Conservation (phyloP, 2,888 invertebrate species). For the Aricia artaxerxes region DNA sequence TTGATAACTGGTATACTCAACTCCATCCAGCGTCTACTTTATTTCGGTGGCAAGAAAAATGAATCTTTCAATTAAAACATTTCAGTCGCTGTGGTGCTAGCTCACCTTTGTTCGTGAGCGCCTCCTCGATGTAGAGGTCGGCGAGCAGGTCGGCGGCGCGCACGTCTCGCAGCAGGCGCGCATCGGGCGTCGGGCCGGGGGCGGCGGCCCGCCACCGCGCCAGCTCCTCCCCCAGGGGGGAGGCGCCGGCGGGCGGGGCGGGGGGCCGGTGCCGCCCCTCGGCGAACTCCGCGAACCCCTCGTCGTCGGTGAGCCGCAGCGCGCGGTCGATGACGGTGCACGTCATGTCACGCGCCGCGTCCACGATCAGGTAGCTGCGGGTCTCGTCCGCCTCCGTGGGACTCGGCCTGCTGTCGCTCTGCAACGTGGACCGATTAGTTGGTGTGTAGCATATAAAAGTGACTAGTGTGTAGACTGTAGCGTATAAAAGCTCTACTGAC, state of each 20-base stretch:
- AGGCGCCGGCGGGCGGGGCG: constrained; percentile 34
- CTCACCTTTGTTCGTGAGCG: constrained; percentile 68
- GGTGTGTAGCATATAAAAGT: not conserved
- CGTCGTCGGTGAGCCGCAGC: constrained; percentile 50
- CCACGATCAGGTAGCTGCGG: constrained; percentile 61
- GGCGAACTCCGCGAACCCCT: constrained; percentile 52
- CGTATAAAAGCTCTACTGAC: no score
- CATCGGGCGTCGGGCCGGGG: constrained; percentile 34
- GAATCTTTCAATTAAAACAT: not conserved
- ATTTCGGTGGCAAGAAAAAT: no score
- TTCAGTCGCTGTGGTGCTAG: not conserved
- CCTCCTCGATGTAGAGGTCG: constrained; percentile 59
- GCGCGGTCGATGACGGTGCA: constrained; percentile 59
- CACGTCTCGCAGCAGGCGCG: constrained; percentile 38
- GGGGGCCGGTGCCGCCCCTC: constrained; percentile 46
- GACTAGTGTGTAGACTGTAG: no score
- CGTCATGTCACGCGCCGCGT: constrained; percentile 57
- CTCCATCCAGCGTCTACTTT: no score
- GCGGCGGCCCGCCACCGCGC: constrained; percentile 48
- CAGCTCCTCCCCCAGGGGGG: constrained; percentile 54
- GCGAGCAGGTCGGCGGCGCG: constrained; percentile 50
- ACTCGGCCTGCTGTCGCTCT: constrained; percentile 42
- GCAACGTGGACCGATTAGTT: not conserved
- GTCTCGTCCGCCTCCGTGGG: constrained; percentile 42
- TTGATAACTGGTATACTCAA: no score